Evolutionary conservation across 2,113 vertebrate species (phyloP), one percentile per base, ranked within the genome.

Genomic region (Clarias gariepinus): DNA sequence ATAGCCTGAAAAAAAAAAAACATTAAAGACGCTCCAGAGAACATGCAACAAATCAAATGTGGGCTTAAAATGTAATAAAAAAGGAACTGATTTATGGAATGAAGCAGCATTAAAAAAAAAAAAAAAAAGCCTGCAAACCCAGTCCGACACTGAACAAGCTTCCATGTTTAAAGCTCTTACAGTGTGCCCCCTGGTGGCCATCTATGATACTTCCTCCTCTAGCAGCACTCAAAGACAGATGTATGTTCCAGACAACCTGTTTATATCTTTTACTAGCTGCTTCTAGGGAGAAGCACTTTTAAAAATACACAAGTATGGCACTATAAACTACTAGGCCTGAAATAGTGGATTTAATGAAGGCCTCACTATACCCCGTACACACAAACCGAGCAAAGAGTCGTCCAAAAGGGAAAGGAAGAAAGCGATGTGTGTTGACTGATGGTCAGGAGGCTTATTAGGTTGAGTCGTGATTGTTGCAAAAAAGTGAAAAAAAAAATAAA

Each of bases 251-350:
- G 90, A 85, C 28, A 80, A 78, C 90, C 91, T 90, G 83, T 92
- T 92, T 91, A 90, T 93, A 92, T 87, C 78, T 84, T 94, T 93
- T 92, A 93, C 93, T 91, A 92, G 91, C 88, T 91, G 91, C 91
- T 92, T 92, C 79, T 83, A 90, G 90, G 89, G 85, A 77, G 87
- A 93, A 92, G 89, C 88, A 89, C 90, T 88, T 89, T 76, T 57
- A 93, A 91, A 94, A 94, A 92, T 90, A 94, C 86, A 92, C 89
- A 93, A 88, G 55, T 84, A 90, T 82, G 89, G 74, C 83, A 90
- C 89, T 90, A 89, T 92, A 93, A 93, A 93, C 82, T 81, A 76
- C 88, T 87, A 52, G 18, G 81, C 89, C 87, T 87, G 78, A 93
- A 94, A 94, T 92, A 92, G 91, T 63, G 19, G 0, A 30, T 85